Evolutionary conservation across 1,140 invertebrate species (phyloP).

Genomic region (Drosophila tsacasi): DNA sequence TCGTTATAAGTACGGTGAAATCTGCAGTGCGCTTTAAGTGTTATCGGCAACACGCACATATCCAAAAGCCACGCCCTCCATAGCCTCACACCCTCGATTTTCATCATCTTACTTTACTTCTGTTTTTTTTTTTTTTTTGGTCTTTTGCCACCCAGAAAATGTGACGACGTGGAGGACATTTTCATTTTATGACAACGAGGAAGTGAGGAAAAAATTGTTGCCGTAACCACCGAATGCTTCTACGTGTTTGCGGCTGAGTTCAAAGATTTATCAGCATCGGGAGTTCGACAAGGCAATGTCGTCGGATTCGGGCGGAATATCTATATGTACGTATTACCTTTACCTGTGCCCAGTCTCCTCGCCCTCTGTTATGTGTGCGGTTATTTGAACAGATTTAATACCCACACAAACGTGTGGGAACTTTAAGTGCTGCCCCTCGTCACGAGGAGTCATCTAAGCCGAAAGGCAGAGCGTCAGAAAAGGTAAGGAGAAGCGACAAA

Average conservation of each 20-base stretch:
- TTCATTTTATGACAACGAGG: constrained; percentile 80
- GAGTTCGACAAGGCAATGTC: constrained; percentile 78
- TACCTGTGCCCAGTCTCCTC: constrained; percentile 13
- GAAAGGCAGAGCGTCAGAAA: constrained; percentile 43
- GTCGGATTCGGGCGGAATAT: constrained; percentile 44
- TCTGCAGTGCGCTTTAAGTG: constrained; percentile 82
- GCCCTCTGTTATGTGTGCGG: constrained; percentile 48
- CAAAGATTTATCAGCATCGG: constrained; percentile 81
- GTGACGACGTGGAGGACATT: constrained; percentile 78
- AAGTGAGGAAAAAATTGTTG: constrained; percentile 63
- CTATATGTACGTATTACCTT: constrained; percentile 4
- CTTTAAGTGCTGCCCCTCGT: constrained; percentile 79
- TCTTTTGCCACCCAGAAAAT: constrained; percentile 55
- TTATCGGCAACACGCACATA: constrained; percentile 78
- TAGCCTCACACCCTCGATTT: constrained; percentile 9
- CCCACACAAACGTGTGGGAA: constrained; percentile 71
- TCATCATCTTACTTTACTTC: not conserved
- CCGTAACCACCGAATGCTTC: constrained; percentile 81
- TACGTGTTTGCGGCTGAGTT: constrained; percentile 82
- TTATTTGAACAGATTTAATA: constrained; percentile 83
- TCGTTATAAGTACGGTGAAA: constrained; percentile 81
- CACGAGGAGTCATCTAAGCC: constrained; percentile 73
- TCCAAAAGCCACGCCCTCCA: constrained; percentile 41
- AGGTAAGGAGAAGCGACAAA: constrained; percentile 48
- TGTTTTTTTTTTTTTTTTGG: not conserved